These are phyloP conservation scores for Semnornis frantzii DNA, from an alignment of 2,113 vertebrate genomes.

Conservation along the genomic window DNA sequence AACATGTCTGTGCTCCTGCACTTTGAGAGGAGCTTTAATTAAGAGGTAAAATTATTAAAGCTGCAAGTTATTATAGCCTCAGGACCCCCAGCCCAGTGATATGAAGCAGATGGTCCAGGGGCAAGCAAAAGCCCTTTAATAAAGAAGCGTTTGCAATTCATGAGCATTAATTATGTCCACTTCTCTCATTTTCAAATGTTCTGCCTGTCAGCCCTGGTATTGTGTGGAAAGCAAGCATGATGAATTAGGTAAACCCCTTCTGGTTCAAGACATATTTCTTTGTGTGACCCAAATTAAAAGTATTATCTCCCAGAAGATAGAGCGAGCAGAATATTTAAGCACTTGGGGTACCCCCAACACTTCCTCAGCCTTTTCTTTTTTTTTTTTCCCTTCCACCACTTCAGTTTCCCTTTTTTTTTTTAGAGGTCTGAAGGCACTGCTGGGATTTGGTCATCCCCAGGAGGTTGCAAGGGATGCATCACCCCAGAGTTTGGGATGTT, in stretches of 20 bases:
- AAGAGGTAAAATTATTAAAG: slow-evolving; percentile 88
- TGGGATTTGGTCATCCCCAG: background rate
- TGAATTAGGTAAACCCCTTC: slow-evolving; percentile 92
- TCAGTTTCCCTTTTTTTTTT: background rate
- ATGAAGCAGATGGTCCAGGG: slow-evolving; percentile 90
- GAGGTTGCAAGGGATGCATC: background rate
- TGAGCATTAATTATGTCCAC: slow-evolving; percentile 90
- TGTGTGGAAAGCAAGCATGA: slow-evolving; percentile 82
- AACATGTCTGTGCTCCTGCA: slow-evolving; percentile 19
- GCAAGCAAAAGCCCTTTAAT: slow-evolving; percentile 76
- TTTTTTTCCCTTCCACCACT: too few relatives aligned
- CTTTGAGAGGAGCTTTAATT: slow-evolving; percentile 76
- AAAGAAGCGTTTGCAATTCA: slow-evolving; percentile 95
- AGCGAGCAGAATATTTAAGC: background rate
- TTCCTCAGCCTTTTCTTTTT: background rate
- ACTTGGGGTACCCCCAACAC: background rate
- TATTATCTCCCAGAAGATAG: slow-evolving; percentile 80
- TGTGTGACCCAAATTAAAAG: slow-evolving; percentile 83
- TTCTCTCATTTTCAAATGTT: slow-evolving; percentile 79
- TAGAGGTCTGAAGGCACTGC: background rate
- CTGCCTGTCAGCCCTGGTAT: slow-evolving; percentile 80
- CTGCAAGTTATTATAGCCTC: slow-evolving; percentile 86
- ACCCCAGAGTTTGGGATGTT: background rate
- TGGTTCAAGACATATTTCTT: slow-evolving; percentile 81
- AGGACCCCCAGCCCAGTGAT: slow-evolving; percentile 79